Percentiles rank a stretch among this genome's conserved stretches.
phyloP scores from a whole-genome alignment of 2,797 vertebrate species.

The Fringilla coelebs region DNA sequence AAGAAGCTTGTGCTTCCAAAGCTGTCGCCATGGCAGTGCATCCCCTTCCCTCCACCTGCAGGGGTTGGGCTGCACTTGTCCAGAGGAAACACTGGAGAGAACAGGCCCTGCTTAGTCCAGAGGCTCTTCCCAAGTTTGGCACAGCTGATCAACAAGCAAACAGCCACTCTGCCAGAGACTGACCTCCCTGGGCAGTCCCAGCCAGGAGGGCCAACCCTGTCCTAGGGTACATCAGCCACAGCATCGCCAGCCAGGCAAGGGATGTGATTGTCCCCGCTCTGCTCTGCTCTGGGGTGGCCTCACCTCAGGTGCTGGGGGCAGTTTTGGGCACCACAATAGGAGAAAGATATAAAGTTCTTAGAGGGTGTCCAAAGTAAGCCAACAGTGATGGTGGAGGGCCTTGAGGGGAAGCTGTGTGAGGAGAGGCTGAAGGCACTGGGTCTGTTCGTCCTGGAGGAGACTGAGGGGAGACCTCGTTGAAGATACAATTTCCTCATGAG shows the following conservation, averaged over 20 bases:
- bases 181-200: neutral
- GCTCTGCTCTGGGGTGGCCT: accelerated
- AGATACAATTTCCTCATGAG: too few relatives aligned
- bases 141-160: neutral
- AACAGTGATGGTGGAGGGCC: neutral
- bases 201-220: neutral
- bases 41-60: neutral
- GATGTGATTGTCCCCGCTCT: accelerated
- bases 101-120: neutral
- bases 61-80: accelerated
- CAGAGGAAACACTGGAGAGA: accelerated
- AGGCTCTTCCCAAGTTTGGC: neutral
- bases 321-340: neutral
- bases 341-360: neutral
- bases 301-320: neutral
- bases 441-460: neutral
- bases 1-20: neutral
- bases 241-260: accelerated
- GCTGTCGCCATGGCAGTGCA: neutral
- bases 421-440: neutral
- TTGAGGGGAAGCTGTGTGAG: neutral
- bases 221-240: neutral
- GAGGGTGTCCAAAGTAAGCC: neutral
- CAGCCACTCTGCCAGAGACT: neutral
- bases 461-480: accelerated